A percentile compares a stretch with the other conserved stretches of the same genome.
phyloP scores from a whole-genome alignment of 2,888 invertebrate species.

The Drosophila neotestacea region DNA sequence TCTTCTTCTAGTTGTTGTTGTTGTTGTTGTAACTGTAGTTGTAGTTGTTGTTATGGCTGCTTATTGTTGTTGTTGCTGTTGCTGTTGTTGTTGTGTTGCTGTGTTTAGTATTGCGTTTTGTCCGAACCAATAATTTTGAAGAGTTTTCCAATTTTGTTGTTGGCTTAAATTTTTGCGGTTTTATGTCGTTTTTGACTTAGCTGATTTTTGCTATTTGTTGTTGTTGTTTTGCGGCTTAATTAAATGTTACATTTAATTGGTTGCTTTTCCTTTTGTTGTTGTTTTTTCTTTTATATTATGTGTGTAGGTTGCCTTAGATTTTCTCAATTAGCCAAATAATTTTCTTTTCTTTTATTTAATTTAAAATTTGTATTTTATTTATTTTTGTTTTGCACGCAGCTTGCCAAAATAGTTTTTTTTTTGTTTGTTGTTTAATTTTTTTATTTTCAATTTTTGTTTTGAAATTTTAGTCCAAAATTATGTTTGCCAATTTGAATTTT shows the following conservation, averaged over 20 bases:
- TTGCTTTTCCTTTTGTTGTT: constrained; percentile 45
- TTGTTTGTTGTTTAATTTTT: constrained; percentile 29
- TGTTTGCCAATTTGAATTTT: constrained; percentile 67
- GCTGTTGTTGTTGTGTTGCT: constrained; percentile 68
- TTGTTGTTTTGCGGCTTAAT: constrained; percentile 40
- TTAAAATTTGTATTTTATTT: constrained; percentile 9
- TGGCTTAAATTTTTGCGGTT: constrained; percentile 81
- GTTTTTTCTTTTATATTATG: constrained; percentile 30
- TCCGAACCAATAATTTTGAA: constrained; percentile 86
- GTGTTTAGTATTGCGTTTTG: constrained; percentile 83
- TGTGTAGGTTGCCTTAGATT: constrained; percentile 30
- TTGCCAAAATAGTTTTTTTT: constrained; percentile 63
- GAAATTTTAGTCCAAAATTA: constrained; percentile 63
- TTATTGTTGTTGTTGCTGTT: constrained; percentile 53
- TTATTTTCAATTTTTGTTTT: constrained; percentile 38
- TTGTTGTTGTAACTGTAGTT: constrained; percentile 33
- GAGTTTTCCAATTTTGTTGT: constrained; percentile 82
- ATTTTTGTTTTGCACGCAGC: constrained; percentile 45
- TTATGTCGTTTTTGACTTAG: constrained; percentile 57
- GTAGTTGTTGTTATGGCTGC: constrained; percentile 39
- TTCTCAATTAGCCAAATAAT: constrained; percentile 48
- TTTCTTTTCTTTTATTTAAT: constrained; percentile 20
- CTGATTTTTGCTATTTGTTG: constrained; percentile 54
- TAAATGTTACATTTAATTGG: constrained; percentile 64
- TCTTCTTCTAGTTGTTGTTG: constrained; percentile 57